Conservation (phyloP, 1,140 invertebrate species). For the Drosophila equinoxialis region DNA sequence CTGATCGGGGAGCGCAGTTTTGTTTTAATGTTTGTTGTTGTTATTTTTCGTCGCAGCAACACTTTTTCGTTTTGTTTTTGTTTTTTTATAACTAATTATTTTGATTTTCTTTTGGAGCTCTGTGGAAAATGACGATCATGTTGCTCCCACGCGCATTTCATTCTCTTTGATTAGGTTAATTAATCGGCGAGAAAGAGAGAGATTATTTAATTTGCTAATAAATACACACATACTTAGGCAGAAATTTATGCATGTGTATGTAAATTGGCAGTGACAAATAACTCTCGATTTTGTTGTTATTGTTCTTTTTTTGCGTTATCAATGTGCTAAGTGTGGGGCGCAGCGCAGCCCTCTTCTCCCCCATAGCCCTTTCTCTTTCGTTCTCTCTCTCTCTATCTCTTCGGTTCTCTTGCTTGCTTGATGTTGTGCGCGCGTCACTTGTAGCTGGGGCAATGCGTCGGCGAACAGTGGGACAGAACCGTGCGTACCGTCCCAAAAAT, state of each 20-base stretch:
- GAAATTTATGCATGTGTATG: slow-evolving; percentile 1
- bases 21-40: slow-evolving; percentile 70
- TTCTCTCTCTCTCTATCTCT: slow-evolving; percentile 47
- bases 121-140: slow-evolving; percentile 48
- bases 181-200: neutral
- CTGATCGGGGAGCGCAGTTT: slow-evolving; percentile 28
- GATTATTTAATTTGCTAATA: slow-evolving; percentile 16
- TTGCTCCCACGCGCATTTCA: slow-evolving; percentile 45
- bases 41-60: slow-evolving; percentile 56
- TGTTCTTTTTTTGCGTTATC: slow-evolving; percentile 68
- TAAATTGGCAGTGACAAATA: slow-evolving; percentile 29
- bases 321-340: slow-evolving; percentile 39
- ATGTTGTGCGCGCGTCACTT: slow-evolving; percentile 4
- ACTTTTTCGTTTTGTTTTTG: slow-evolving; percentile 70
- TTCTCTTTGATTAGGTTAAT: slow-evolving; percentile 20
- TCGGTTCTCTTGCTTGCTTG: neutral
- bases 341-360: slow-evolving; percentile 7
- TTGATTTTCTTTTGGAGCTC: slow-evolving; percentile 56
- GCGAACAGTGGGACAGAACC: slow-evolving; percentile 11
- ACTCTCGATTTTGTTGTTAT: slow-evolving; percentile 65
- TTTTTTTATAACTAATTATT: slow-evolving; percentile 44
- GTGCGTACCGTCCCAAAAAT: too few relatives aligned
- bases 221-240: neutral
- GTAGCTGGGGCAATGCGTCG: slow-evolving; percentile 31
- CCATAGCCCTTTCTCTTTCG: slow-evolving; percentile 36